Evolutionary conservation across 2,113 vertebrate species (phyloP).

Genomic region (Rhynchopsitta pachyrhyncha): DNA sequence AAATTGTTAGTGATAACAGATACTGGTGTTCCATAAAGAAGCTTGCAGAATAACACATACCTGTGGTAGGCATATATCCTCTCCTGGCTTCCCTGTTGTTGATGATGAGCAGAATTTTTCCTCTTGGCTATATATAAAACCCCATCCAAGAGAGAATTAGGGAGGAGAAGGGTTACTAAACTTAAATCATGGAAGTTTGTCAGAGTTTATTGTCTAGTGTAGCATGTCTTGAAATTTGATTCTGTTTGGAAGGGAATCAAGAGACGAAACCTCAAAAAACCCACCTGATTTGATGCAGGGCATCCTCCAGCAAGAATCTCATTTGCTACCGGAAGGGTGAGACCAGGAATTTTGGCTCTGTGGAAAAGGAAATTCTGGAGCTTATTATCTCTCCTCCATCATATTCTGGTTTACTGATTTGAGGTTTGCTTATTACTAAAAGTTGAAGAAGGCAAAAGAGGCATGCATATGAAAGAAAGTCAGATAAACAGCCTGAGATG

Average conservation of each 20-base stretch:
- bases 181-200: conserved; percentile 2
- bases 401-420: conserved; percentile 4
- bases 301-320: conserved; percentile 37
- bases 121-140: conserved; percentile 30
- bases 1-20: not conserved
- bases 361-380: conserved; percentile 31
- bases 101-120: conserved; percentile 12
- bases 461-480: not conserved
- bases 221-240: conserved; percentile 28
- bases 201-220: not conserved
- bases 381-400: conserved; percentile 20
- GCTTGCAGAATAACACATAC: not conserved
- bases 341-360: conserved; percentile 41
- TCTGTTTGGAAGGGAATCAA: conserved; percentile 20
- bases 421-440: conserved; percentile 3
- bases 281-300: conserved; percentile 28
- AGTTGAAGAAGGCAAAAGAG: not conserved
- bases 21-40: not conserved
- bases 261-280: conserved; percentile 43
- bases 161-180: not conserved
- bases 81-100: not conserved
- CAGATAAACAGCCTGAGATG: not conserved
- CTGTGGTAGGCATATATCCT: not conserved
- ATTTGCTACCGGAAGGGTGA: conserved; percentile 41
- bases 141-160: not conserved